Conservation (phyloP, 2,797 vertebrate species). For the Sebastes variabilis region DNA sequence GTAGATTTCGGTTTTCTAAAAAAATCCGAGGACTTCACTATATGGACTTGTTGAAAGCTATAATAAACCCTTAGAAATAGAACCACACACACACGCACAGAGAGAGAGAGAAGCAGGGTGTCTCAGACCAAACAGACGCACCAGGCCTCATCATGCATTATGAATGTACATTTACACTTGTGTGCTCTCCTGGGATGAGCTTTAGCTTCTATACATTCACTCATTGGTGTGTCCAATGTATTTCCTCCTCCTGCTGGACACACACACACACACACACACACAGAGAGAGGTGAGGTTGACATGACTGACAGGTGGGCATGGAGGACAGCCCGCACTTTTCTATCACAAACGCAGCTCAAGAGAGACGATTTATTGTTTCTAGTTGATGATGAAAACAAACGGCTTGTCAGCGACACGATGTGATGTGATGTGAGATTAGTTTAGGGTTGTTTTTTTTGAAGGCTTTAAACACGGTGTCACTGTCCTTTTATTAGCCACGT, state of each 20-base stretch:
- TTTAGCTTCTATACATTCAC: slow-evolving; percentile 43
- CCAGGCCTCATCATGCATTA: slow-evolving; percentile 58
- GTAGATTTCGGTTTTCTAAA: not conserved
- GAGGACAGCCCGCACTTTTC: not conserved
- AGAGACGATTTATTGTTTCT: not conserved
- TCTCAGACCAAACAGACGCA: slow-evolving; percentile 39
- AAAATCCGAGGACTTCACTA: not conserved
- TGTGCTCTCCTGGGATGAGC: slow-evolving; percentile 56
- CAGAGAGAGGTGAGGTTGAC: not conserved
- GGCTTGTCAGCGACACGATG: slow-evolving; percentile 32
- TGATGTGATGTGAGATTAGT: slow-evolving; percentile 25
- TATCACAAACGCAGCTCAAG: slow-evolving; percentile 1
- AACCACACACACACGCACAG: not conserved
- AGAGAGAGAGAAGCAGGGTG: not conserved
- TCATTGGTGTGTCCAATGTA: slow-evolving; percentile 61
- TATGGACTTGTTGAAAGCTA: slow-evolving; percentile 14
- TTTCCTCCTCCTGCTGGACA: slow-evolving; percentile 56
- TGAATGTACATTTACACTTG: slow-evolving; percentile 66
- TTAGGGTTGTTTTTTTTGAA: slow-evolving; percentile 13
- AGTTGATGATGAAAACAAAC: slow-evolving; percentile 30
- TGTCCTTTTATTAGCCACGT: slow-evolving; percentile 72
- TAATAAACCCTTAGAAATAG: not conserved
- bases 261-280: slow-evolving; percentile 9
- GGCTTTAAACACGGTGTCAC: slow-evolving; percentile 58
- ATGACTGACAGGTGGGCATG: slow-evolving; percentile 36